Base-by-base conservation (phyloP, 2,113 vertebrate species). In the Riparia riparia region DNA sequence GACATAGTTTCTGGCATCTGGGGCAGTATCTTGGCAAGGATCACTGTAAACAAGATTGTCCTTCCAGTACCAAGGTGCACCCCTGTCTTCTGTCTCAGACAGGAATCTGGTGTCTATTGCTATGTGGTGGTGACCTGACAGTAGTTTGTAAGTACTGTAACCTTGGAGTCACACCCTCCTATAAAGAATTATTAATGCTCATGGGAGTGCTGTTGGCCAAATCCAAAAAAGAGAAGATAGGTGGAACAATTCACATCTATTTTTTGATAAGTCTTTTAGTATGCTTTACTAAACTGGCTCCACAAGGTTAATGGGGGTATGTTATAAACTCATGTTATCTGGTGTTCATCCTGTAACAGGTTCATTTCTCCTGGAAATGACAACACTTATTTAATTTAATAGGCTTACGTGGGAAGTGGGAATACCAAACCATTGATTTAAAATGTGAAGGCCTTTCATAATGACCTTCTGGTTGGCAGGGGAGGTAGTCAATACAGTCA, bases 1-100 rank as follows among this genome's bases (percentile, higher is more conserved):
- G 44, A 42, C 0, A 0, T 24, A 9, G 20, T 56, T 26, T 18
- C n/a, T 31, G 32, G 42, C 14, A 15, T 20, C 28, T 82, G 37
- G 25, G 37, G 25, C 14, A 21, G 7, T 53, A 8, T 89, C 73
- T 74, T 88, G 56, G 41, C 42, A 44, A n/a, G 28, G 39, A 32
- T 79, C 21, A 9, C 31, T 82, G 6, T 61, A 61, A 79, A 53
- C 12, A 31, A 37, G 31, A 21, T 29, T 53, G 37, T 61, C 56
- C 12, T 31, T 53, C 7, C 17, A 34, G 10, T 70, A n/a, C 31
- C 24, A 24, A 51, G 7, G 31, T 44, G 12, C 10, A 34, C 2
- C 20, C 3, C 8, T 2, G 4, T 69, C 13, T 44, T 51, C 3
- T 6, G 16, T 66, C 53, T 63, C 71, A 71, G 34, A 41, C 1